A percentile compares a stretch with the other conserved stretches of the same genome.
These are phyloP conservation scores for Hoplias malabaricus DNA, from an alignment of 2,113 vertebrate genomes.

Conservation along the genomic window DNA sequence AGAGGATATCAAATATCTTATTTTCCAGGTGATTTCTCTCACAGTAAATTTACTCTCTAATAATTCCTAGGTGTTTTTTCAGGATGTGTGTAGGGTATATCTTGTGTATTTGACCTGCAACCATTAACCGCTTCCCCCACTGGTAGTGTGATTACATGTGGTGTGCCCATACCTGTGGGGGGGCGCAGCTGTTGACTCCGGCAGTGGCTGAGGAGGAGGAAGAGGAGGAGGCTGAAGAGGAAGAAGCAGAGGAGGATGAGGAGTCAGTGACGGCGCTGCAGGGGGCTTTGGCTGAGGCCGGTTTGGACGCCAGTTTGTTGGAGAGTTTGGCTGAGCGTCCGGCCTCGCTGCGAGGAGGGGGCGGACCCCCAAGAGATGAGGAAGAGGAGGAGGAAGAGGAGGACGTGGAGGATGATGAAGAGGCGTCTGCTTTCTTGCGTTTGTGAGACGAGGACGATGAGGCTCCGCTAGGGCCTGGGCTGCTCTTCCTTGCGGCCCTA, in stretches of 20 bases:
- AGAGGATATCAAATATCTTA: no score
- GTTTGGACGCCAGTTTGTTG: constrained; percentile 99
- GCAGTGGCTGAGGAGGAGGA: constrained; percentile 90
- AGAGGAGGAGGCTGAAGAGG: constrained; percentile 81
- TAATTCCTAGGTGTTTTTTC: no score
- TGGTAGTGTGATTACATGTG: no score
- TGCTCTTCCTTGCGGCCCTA: constrained; percentile 89
- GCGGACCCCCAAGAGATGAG: constrained; percentile 75
- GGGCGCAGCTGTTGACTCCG: constrained; percentile 78
- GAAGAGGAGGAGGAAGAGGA: constrained; percentile 44
- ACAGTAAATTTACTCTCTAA: no score
- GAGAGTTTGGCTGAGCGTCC: constrained; percentile 92
- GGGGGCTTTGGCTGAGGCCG: constrained; percentile 99
- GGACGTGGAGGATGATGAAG: constrained; percentile 35
- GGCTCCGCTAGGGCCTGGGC: constrained; percentile 76
- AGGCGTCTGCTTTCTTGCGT: constrained; percentile 91
- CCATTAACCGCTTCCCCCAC: no score
- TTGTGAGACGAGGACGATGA: constrained; percentile 88
- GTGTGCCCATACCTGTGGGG: not conserved
- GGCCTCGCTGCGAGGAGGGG: constrained; percentile 90
- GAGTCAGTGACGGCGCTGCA: constrained; percentile 98
- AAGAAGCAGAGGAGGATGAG: constrained; percentile 85
- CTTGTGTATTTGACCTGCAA: no score
- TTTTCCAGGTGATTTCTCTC: no score
- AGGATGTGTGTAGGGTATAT: no score